Conservation (phyloP, 2,113 vertebrate species). For the Coreoperca whiteheadi region DNA sequence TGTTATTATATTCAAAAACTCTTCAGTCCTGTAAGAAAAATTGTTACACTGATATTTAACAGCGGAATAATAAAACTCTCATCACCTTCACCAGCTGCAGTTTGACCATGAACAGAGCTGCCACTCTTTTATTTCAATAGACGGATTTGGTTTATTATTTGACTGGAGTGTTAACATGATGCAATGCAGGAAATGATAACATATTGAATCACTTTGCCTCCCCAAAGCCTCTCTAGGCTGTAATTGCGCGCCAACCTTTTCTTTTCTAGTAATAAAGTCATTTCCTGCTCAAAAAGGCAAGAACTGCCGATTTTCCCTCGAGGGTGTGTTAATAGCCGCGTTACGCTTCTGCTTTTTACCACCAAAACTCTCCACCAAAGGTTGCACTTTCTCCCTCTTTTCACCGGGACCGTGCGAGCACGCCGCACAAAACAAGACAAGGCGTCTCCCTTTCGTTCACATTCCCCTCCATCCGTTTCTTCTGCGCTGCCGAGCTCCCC, state of each 20-base stretch:
- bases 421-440: constrained; percentile 27
- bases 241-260: neutral
- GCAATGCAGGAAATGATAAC: constrained; percentile 17
- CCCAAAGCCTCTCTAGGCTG: neutral
- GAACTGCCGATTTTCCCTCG: neutral
- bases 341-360: constrained; percentile 6
- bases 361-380: constrained; percentile 4
- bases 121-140: neutral
- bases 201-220: neutral
- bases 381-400: neutral
- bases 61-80: neutral
- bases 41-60: neutral
- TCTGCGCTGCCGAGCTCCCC: constrained; percentile 21
- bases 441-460: constrained; percentile 41
- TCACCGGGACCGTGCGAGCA: neutral
- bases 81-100: neutral
- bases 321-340: neutral
- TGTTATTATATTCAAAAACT: neutral
- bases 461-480: constrained; percentile 48
- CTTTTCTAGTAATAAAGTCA: constrained; percentile 12
- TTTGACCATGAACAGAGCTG: neutral
- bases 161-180: constrained; percentile 1
- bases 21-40: neutral
- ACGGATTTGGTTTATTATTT: constrained; percentile 14
- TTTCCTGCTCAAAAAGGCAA: constrained; percentile 8